Evolutionary conservation across 2,113 vertebrate species (phyloP), one percentile per base, ranked within the genome.

Genomic region (Xiphias gladius): DNA sequence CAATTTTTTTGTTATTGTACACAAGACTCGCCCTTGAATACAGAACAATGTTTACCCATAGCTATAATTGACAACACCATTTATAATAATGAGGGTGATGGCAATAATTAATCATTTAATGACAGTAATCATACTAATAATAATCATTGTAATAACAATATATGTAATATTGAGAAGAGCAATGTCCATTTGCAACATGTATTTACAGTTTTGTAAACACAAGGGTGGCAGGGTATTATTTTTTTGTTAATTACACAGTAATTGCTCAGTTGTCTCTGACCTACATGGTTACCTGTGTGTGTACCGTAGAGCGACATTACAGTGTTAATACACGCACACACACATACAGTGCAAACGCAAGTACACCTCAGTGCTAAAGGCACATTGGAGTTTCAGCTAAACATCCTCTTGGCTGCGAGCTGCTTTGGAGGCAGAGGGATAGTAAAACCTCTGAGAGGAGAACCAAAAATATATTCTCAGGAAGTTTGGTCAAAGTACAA

Each of bases 221-320:
- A 89, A 92, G 77, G 48, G 88, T 90, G 87, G 86, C 84, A 92
- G 89, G 90, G 88, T 93, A 71, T 86, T 41, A 12, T 65, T 52
- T 86, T 90, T 79, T 76, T 86, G 58, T 85, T 95, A 94, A 94
- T 95, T 95, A 94, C 95, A 95, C 90, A 95, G 94, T 95, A 95
- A 96, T 95, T 94, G 92, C 91, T 95, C 88, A 92, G 91, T 90
- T 90, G 80, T 93, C 88, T 91, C 81, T 90, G 82, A 93, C 86
- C 92, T 92, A 91, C 85, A 78, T 89, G 81, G 87, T 92, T 91
- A 89, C 73, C 79, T 75, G 90, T 90, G 91, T 91, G 88, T 91
- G 80, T 88, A 86, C 88, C 83, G 85, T 82, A 81, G 86, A 86
- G 83, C 83, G 83, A 77, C 73, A 72, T 91, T 86, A 92, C 87